Conservation (phyloP, 2,113 vertebrate species). For the Diphyllodes magnificus region DNA sequence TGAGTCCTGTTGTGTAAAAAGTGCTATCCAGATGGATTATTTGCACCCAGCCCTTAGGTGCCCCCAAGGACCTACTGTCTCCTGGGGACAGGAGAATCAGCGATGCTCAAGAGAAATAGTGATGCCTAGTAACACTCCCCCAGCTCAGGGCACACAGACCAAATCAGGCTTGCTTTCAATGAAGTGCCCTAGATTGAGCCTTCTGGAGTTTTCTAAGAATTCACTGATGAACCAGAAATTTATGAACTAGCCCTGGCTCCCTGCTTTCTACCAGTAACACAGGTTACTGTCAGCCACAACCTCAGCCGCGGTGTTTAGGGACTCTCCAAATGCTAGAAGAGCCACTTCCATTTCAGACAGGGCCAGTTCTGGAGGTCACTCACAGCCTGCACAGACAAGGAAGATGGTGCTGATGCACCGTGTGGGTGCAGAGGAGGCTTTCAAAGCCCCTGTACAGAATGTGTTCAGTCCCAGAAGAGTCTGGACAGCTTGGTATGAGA, state of each 20-base stretch:
- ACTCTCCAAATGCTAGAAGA: background rate
- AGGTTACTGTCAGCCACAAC: background rate
- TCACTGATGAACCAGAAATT: background rate
- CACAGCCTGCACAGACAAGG: background rate
- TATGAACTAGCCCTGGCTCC: background rate
- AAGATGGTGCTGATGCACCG: background rate
- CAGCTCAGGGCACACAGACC: background rate
- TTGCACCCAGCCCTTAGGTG: background rate
- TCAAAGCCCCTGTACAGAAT: background rate
- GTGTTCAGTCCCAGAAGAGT: background rate
- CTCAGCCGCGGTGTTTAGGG: background rate
- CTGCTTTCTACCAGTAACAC: background rate
- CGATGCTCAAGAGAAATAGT: background rate
- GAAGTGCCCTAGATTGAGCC: background rate
- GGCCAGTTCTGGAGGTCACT: background rate
- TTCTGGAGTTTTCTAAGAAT: background rate
- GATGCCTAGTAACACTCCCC: background rate
- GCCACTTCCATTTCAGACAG: background rate
- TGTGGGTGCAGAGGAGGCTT: rapidly evolving
- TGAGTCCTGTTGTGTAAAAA: background rate
- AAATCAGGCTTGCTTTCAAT: background rate
- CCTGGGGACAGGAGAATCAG: background rate
- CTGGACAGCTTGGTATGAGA: background rate
- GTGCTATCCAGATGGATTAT: background rate
- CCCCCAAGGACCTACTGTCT: background rate